Base-by-base conservation (phyloP, 2,888 invertebrate genomes). In the Habrosyne pyritoides region DNA sequence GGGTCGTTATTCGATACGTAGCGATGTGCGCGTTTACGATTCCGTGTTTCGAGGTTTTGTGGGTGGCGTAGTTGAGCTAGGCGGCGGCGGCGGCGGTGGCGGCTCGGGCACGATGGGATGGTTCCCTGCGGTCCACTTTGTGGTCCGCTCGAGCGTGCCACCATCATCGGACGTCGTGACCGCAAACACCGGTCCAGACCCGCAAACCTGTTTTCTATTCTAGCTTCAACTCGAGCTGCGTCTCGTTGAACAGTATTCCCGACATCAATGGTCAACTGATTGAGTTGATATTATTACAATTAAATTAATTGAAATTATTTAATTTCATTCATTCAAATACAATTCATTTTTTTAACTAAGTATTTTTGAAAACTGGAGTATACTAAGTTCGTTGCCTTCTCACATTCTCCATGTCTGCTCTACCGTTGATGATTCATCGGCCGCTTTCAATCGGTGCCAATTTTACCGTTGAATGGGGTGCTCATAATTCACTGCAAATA, bases 201-300 rank as follows among this genome's bases (percentile, higher is more conserved):
- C 64, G 78, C 75, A 80, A 88, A 90, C 87, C 89, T 75, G 90
- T 89, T 89, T 78, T 66, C 71, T 78, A 67, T 70, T 70, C 70
- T 64, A 71, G 67, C 58, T 65, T 72, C 69, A 62, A 62, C 66
- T 68, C 67, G 64, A 60, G 69, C 60, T 69, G 63, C 59, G n/a
- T 67, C 62, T 62, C 58, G 59, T 57, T 55, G 59, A 57, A 57
- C 59, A 49, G 26, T 49, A 50, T 30, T 30, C 59, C 66, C 60
- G 66, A 42, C 42, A 18, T 36, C 24, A 64, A 63, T 63, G 64
- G 53, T 66, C 53, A 48, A 55, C 57, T 56, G 56, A 63, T 24
- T 64, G 56, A 55, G 57, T 50, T 58, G 63, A 52, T 30, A 28
- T 28, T 28, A n/a, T 49, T 8, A 10, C 14, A 28, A 18, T 28